Percentiles rank a stretch among this genome's conserved stretches.
phyloP scores from a whole-genome alignment of 2,888 invertebrate genomes.

The Nemotelus pantherinus region DNA sequence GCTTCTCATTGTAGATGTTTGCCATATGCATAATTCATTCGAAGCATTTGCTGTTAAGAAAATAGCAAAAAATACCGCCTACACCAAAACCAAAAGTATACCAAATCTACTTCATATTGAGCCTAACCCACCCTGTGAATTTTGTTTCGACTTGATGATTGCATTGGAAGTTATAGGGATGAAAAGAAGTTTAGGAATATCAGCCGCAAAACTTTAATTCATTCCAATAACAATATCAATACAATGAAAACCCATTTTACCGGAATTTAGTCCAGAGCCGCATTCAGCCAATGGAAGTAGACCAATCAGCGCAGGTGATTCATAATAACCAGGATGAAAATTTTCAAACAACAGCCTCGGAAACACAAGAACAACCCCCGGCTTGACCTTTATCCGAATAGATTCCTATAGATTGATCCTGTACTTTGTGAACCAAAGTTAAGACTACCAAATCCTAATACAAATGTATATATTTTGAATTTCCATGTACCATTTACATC shows the following conservation, averaged over 20 bases:
- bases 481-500: neutral
- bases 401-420: constrained; percentile 23
- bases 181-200: neutral
- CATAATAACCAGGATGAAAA: neutral
- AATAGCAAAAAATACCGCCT: too few species aligned
- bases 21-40: too few species aligned
- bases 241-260: neutral
- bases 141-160: too few species aligned
- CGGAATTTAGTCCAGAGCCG: neutral
- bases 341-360: constrained; percentile 39
- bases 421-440: constrained; percentile 29
- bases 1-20: too few species aligned
- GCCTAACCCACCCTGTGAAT: too few species aligned
- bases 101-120: too few species aligned
- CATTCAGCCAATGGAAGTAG: constrained; percentile 28
- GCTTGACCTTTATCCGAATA: constrained; percentile 33
- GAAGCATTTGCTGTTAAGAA: too few species aligned
- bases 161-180: too few species aligned
- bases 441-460: neutral
- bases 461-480: neutral
- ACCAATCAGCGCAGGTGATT: neutral
- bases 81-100: too few species aligned
- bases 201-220: neutral
- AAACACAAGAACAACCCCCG: neutral
- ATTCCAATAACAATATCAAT: neutral